These are phyloP conservation scores for Odontomachus brunneus DNA, from an alignment of 1,140 invertebrate genomes.

Conservation along the genomic window DNA sequence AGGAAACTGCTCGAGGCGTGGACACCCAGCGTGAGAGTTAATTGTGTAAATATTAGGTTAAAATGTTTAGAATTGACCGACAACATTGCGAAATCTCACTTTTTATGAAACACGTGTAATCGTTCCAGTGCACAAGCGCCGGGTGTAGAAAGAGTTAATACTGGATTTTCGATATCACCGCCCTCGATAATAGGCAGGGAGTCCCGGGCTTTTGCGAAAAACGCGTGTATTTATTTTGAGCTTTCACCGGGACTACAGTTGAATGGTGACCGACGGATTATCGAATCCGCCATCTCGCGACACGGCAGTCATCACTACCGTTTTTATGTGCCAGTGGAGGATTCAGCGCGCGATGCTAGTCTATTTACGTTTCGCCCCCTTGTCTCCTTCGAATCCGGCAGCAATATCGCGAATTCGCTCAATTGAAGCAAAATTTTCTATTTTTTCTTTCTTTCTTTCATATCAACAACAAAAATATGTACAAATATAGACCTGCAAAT, in stretches of 20 bases:
- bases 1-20: too few species aligned
- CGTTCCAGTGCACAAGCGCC: background rate
- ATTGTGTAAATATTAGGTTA: slow-evolving; percentile 7
- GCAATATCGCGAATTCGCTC: slow-evolving; percentile 42
- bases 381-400: slow-evolving; percentile 31
- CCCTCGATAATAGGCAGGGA: slow-evolving; percentile 33
- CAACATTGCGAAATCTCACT: slow-evolving; percentile 4
- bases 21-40: background rate
- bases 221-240: slow-evolving; percentile 72
- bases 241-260: slow-evolving; percentile 59
- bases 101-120: slow-evolving; percentile 23
- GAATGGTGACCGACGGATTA: slow-evolving; percentile 67
- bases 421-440: background rate
- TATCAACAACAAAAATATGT: background rate
- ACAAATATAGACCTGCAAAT: background rate
- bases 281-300: slow-evolving; percentile 66
- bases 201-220: slow-evolving; percentile 45
- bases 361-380: slow-evolving; percentile 46
- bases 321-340: slow-evolving; percentile 59
- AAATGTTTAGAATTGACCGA: slow-evolving; percentile 1
- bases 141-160: slow-evolving; percentile 37
- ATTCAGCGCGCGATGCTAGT: slow-evolving; percentile 23
- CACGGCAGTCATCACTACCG: slow-evolving; percentile 66
- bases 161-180: slow-evolving; percentile 52
- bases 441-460: slow-evolving; percentile 31